A percentile compares a stretch with the other conserved stretches of the same genome.
phyloP scores from a whole-genome alignment of 2,113 vertebrate genomes.

The Brachirus orientalis region DNA sequence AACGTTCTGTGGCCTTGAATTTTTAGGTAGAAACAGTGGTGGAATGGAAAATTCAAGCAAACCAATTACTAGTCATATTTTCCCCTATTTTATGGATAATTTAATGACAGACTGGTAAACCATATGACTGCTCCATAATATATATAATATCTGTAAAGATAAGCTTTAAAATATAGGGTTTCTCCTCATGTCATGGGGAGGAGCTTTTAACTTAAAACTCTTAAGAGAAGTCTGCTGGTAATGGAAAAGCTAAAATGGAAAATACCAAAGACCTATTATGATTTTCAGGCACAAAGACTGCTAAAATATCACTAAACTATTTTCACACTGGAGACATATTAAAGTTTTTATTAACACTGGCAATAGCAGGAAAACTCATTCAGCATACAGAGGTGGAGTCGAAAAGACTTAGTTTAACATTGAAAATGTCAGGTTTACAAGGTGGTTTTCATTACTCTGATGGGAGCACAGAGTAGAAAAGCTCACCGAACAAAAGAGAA shows the following conservation, averaged over 20 bases:
- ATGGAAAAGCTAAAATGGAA: slow-evolving; percentile 24
- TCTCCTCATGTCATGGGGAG: slow-evolving; percentile 11
- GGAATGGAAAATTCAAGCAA: slow-evolving; percentile 53
- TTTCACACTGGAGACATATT: slow-evolving; percentile 28
- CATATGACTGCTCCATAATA: slow-evolving; percentile 35
- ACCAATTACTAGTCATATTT: slow-evolving; percentile 47
- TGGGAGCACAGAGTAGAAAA: slow-evolving; percentile 20
- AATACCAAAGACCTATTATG: slow-evolving; percentile 23
- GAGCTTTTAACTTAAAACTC: slow-evolving; percentile 25
- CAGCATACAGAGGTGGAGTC: slow-evolving; percentile 14
- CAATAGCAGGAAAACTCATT: slow-evolving; percentile 5
- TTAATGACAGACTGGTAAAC: slow-evolving; percentile 60
- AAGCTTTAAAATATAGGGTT: slow-evolving; percentile 35
- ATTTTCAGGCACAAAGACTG: slow-evolving; percentile 18
- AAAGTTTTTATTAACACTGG: slow-evolving; percentile 24
- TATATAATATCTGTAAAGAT: slow-evolving; percentile 49
- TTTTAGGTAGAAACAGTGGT: slow-evolving; percentile 34
- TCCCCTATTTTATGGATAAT: slow-evolving; percentile 45
- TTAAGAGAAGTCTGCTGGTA: slow-evolving; percentile 12
- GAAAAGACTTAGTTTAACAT: slow-evolving; percentile 15
- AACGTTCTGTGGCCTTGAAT: slow-evolving; percentile 59
- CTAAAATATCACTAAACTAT: slow-evolving; percentile 33
- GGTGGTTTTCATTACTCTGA: slow-evolving; percentile 41
- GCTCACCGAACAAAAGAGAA: slow-evolving; percentile 4
- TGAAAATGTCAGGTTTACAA: slow-evolving; percentile 59